Conservation (phyloP, 2,113 vertebrate species). For the Corythoichthys haematopterus region DNA sequence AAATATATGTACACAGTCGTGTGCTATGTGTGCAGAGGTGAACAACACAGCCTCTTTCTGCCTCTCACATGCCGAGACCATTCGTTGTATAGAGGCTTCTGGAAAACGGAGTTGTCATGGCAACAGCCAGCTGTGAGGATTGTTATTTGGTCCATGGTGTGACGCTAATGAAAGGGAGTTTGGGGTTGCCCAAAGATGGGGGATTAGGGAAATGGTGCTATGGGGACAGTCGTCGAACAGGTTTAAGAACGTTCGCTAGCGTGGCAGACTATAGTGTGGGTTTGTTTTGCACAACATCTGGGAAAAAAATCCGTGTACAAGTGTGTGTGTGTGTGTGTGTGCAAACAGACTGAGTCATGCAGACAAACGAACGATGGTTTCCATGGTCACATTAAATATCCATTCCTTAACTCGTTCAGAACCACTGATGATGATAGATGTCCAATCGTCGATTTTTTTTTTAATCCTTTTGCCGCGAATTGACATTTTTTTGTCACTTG, state of each 20-base stretch:
- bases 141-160: slow-evolving; percentile 59
- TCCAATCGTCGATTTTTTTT: no score
- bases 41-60: slow-evolving; percentile 22
- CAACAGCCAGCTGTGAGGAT: slow-evolving; percentile 69
- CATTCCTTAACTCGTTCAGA: not conserved
- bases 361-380: slow-evolving; percentile 10
- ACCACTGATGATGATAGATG: no score
- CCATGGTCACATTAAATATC: slow-evolving; percentile 11
- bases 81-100: slow-evolving; percentile 66
- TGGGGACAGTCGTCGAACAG: not conserved
- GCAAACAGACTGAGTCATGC: slow-evolving; percentile 19
- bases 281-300: slow-evolving; percentile 20
- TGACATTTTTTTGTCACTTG: no score
- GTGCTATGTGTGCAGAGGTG: slow-evolving; percentile 17
- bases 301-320: slow-evolving; percentile 10
- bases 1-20: not conserved
- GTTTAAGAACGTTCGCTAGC: slow-evolving; percentile 33
- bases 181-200: slow-evolving; percentile 46
- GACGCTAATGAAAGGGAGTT: slow-evolving; percentile 45
- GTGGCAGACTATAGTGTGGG: not conserved
- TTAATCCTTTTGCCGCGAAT: no score
- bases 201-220: slow-evolving; percentile 2
- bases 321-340: slow-evolving; percentile 11
- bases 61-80: slow-evolving; percentile 33
- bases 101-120: slow-evolving; percentile 74